phyloP scores from a whole-genome alignment of 1,140 invertebrate species.

The Drosophila murphyi region DNA sequence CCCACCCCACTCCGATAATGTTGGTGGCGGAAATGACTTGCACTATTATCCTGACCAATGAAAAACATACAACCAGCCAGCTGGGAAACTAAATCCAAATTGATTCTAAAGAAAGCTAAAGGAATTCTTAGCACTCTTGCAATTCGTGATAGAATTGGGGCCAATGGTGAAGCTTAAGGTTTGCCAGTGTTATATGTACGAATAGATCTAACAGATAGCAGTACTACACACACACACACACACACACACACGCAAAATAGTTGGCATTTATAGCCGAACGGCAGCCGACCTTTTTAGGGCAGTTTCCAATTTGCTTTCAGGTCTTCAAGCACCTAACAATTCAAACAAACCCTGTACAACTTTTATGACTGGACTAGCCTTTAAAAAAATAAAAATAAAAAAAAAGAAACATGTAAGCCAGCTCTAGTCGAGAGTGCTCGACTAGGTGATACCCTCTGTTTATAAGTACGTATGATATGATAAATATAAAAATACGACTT shows the following conservation, averaged over 20 bases:
- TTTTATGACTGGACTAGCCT: neutral
- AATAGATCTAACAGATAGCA: slow-evolving; percentile 1
- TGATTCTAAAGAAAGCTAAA: neutral
- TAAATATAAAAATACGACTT: no score
- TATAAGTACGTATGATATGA: no score
- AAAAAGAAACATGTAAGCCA: neutral
- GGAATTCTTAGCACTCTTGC: neutral
- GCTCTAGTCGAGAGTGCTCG: neutral
- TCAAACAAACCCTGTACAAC: neutral
- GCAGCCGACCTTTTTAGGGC: slow-evolving; percentile 6
- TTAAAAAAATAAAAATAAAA: neutral
- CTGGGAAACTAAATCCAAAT: neutral
- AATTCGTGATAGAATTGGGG: neutral
- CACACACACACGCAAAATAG: neutral
- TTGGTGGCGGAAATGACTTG: no score
- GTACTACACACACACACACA: neutral
- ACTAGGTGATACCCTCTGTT: no score
- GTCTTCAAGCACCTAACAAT: slow-evolving; percentile 5
- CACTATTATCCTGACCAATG: neutral
- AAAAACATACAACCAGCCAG: neutral
- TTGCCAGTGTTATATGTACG: neutral
- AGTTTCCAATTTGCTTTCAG: slow-evolving; percentile 1
- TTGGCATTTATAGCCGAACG: neutral
- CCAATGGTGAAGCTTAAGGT: slow-evolving; percentile 2
- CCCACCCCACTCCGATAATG: neutral